A percentile compares a stretch with the other conserved stretches of the same genome.
Evolutionary conservation across 2,113 vertebrate species (phyloP).

Genomic region (Phylloscopus trochiloides): DNA sequence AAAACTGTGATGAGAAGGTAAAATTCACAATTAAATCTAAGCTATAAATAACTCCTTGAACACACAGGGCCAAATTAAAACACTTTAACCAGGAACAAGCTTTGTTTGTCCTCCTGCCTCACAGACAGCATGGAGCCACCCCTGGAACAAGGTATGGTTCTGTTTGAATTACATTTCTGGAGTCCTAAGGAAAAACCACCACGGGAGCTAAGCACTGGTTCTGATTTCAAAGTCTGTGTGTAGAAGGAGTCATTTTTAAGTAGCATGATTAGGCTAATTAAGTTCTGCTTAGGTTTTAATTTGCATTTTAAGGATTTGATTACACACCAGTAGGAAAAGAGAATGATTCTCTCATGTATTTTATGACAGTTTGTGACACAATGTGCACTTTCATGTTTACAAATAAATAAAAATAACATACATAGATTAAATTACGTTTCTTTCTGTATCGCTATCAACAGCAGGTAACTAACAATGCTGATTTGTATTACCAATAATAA

Average conservation of each 20-base stretch:
- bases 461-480: neutral
- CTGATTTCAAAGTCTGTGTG: neutral
- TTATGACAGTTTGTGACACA: neutral
- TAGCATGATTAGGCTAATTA: constrained; percentile 29
- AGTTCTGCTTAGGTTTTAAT: constrained; percentile 34
- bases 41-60: neutral
- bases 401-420: constrained; percentile 23
- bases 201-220: neutral
- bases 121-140: accelerated
- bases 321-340: constrained; percentile 6
- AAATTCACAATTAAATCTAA: neutral
- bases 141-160: accelerated
- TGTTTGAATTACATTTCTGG: neutral
- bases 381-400: neutral
- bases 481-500: neutral
- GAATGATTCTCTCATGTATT: neutral
- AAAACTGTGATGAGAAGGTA: neutral
- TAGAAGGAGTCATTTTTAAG: neutral
- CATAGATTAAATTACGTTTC: neutral
- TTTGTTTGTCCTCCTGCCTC: neutral
- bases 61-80: neutral
- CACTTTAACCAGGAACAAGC: neutral
- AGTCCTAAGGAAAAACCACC: neutral
- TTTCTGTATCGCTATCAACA: neutral
- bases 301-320: constrained; percentile 45